A percentile compares a stretch with the other conserved stretches of the same genome.
These are phyloP conservation scores for Platyura marginata DNA, from an alignment of 1,140 invertebrate genomes.

Conservation along the genomic window DNA sequence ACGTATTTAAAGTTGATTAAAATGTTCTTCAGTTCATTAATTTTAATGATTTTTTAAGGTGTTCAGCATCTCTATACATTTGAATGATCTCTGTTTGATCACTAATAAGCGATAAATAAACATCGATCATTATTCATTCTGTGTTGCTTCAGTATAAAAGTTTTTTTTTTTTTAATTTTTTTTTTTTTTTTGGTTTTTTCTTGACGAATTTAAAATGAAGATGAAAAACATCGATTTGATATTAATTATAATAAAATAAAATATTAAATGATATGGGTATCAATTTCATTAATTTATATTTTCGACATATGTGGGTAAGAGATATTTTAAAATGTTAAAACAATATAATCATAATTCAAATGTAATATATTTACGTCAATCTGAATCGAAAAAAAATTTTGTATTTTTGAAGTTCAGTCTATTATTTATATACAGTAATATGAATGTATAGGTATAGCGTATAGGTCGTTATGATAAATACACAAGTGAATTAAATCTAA, in stretches of 20 bases:
- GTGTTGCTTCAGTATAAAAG: not conserved
- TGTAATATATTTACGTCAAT: no score
- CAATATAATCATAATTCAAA: no score
- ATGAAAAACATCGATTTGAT: not conserved
- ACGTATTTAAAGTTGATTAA: not conserved
- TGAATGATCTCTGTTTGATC: not conserved
- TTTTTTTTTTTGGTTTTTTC: not conserved
- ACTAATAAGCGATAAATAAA: slow-evolving; percentile 1
- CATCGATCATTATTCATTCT: slow-evolving; percentile 1
- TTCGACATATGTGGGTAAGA: not conserved
- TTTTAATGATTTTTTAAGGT: slow-evolving; percentile 2
- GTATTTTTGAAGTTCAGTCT: no score
- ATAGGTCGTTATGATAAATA: no score
- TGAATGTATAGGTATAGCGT: no score
- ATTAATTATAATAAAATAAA: not conserved
- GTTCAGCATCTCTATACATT: not conserved
- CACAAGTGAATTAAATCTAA: no score
- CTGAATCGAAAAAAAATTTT: no score
- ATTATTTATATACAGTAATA: no score
- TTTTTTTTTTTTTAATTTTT: not conserved
- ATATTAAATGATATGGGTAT: not conserved
- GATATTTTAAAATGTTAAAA: no score
- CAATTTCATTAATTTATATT: not conserved
- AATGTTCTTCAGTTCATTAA: slow-evolving; percentile 1
- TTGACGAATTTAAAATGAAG: not conserved